Percentiles rank a stretch among this genome's conserved stretches.
phyloP scores from a whole-genome alignment of 1,140 invertebrate genomes.

The Nasonia longicornis region DNA sequence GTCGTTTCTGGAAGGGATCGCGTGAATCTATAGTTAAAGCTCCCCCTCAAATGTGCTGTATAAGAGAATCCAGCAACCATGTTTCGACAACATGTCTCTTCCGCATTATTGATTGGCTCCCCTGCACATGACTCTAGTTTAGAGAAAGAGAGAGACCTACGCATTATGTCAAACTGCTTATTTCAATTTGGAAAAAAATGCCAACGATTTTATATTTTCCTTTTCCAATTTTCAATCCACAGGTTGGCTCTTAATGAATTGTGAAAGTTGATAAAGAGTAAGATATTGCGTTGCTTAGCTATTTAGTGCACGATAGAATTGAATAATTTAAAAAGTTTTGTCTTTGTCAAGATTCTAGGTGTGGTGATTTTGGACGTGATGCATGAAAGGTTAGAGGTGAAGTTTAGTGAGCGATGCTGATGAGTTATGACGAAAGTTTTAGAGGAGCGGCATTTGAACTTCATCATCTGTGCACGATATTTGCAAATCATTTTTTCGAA shows the following conservation, averaged over 20 bases:
- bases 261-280: neutral
- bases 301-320: neutral
- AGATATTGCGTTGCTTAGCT: neutral
- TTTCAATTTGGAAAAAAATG: neutral
- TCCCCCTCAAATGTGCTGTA: no score
- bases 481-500: neutral
- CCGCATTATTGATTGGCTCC: neutral
- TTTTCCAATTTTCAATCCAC: no score
- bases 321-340: neutral
- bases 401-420: neutral
- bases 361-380: neutral
- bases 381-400: slow-evolving; percentile 2
- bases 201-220: no score
- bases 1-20: no score
- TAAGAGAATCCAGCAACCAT: neutral
- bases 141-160: neutral
- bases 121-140: neutral
- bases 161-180: no score
- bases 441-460: neutral
- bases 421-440: neutral
- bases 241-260: neutral
- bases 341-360: neutral
- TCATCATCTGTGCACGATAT: neutral
- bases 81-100: neutral
- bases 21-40: no score